Evolutionary conservation across 2,797 vertebrate genomes (phyloP).

Genomic region (Glyptemys insculpta): DNA sequence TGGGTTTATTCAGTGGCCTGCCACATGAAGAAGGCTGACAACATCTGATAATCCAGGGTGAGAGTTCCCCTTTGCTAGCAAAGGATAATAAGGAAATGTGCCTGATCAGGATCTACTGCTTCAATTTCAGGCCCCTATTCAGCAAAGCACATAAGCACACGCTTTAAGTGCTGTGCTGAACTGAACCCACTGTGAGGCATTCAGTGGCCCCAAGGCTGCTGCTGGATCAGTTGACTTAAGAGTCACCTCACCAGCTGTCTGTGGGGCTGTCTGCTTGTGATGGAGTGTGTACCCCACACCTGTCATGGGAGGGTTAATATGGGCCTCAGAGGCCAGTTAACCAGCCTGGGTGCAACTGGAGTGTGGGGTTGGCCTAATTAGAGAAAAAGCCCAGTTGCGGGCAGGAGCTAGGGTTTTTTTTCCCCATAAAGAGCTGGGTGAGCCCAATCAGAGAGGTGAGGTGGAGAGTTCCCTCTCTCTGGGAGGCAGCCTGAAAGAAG

Average conservation of each 20-base stretch:
- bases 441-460: background rate
- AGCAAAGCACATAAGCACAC: too few species aligned
- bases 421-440: background rate
- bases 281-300: too few species aligned
- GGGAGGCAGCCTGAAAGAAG: background rate
- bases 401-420: background rate
- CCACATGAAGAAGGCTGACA: too few species aligned
- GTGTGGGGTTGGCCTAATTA: too few species aligned
- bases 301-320: too few species aligned
- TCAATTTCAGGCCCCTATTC: background rate
- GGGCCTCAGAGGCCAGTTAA: too few species aligned
- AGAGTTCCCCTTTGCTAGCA: background rate
- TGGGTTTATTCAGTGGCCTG: background rate
- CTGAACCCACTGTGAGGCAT: too few species aligned
- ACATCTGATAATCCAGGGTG: background rate
- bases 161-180: too few species aligned
- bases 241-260: rapidly evolving
- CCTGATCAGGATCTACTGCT: background rate
- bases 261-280: background rate
- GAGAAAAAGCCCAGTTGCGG: too few species aligned
- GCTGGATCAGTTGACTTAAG: background rate
- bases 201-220: background rate
- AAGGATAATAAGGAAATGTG: background rate
- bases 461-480: background rate
- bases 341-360: too few species aligned